Percentiles rank a stretch among this genome's conserved stretches.
phyloP scores from a whole-genome alignment of 2,888 invertebrate genomes.

The Hemaris fuciformis region DNA sequence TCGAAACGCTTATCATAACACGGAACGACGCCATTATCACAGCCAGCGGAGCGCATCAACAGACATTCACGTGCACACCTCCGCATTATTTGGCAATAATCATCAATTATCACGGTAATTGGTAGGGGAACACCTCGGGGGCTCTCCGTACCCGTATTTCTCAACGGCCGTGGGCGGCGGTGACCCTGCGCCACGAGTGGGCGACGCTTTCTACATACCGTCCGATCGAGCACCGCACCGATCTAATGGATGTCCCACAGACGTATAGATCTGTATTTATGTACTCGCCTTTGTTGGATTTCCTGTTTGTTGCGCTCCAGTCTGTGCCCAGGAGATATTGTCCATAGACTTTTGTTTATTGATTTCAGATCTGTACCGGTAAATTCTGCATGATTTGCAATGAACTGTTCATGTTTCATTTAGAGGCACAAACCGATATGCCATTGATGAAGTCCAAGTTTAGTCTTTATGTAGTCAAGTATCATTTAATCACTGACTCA shows the following conservation, averaged over 20 bases:
- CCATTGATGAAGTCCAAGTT: too few species aligned
- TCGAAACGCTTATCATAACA: not conserved
- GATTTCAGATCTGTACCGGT: not conserved
- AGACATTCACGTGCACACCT: slow-evolving; percentile 21
- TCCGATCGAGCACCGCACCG: slow-evolving; percentile 42
- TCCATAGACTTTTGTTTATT: not conserved
- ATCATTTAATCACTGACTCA: too few species aligned
- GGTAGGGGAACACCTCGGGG: slow-evolving; percentile 51
- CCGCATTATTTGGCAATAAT: slow-evolving; percentile 58
- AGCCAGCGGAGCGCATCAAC: not conserved
- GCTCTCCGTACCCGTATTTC: slow-evolving; percentile 44
- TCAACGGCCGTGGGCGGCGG: slow-evolving; percentile 59
- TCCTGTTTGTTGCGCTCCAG: not conserved
- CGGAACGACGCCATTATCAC: not conserved
- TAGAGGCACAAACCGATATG: too few species aligned
- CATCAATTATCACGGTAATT: slow-evolving; percentile 62
- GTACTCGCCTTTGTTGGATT: slow-evolving; percentile 24
- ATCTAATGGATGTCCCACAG: slow-evolving; percentile 38
- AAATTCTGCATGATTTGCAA: too few species aligned
- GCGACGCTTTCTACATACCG: slow-evolving; percentile 62
- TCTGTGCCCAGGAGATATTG: too few species aligned
- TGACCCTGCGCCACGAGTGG: slow-evolving; percentile 75
- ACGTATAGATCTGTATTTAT: slow-evolving; percentile 17
- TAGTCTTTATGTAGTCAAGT: too few species aligned
- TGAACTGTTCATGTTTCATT: too few species aligned